phyloP scores from a whole-genome alignment of 2,113 vertebrate species.

The Amia ocellicauda region DNA sequence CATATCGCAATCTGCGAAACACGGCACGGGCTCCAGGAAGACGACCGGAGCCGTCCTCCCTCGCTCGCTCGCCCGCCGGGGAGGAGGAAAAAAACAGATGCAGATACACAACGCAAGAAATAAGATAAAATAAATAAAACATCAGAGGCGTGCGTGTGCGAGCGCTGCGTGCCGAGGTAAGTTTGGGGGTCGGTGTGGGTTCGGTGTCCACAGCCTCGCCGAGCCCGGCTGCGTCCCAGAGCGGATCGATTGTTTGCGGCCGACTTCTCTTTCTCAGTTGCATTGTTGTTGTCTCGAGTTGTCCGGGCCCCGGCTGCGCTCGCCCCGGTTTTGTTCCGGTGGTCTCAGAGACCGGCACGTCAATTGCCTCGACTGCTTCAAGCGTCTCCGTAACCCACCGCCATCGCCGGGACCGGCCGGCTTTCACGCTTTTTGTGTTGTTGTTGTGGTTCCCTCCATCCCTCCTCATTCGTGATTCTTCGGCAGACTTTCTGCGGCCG shows the following conservation, averaged over 20 bases:
- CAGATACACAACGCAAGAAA: conserved; percentile 42
- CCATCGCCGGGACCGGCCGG: conserved; percentile 32
- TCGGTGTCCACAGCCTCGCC: conserved; percentile 40
- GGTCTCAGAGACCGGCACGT: conserved; percentile 48
- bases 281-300: conserved; percentile 30
- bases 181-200: conserved; percentile 47
- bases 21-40: conserved; percentile 48
- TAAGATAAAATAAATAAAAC: conserved; percentile 42
- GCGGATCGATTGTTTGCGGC: conserved; percentile 21
- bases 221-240: no score
- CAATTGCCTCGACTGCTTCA: conserved; percentile 56
- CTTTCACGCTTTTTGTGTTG: conserved; percentile 39
- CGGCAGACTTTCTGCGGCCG: conserved; percentile 27
- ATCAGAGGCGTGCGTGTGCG: no score
- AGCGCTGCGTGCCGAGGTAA: conserved; percentile 56
- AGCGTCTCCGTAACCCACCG: conserved; percentile 44
- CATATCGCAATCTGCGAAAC: conserved; percentile 67
- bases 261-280: conserved; percentile 35
- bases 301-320: no score
- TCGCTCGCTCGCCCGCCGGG: no score
- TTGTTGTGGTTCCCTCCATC: no score
- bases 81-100: no score
- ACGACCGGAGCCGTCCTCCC: conserved; percentile 52
- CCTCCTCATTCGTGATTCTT: no score
- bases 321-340: conserved; percentile 35